phyloP scores from a whole-genome alignment of 2,113 vertebrate species.

The Sinosuthora webbiana region DNA sequence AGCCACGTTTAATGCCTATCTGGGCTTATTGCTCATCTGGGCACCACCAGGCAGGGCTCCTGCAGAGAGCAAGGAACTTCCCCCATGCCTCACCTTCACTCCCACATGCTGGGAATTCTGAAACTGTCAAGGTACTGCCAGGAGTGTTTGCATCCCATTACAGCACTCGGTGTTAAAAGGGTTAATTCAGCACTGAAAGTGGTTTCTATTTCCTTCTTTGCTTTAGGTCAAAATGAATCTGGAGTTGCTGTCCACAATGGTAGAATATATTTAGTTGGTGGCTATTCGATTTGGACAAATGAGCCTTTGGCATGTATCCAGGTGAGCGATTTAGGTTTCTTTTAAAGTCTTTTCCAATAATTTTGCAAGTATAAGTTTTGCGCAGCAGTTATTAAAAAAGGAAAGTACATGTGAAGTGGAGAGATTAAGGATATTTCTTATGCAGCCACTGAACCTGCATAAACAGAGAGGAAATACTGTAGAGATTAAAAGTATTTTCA shows the following conservation, averaged over 20 bases:
- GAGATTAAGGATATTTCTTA: neutral
- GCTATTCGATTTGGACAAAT: slow-evolving; percentile 99
- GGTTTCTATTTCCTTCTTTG: slow-evolving; percentile 52
- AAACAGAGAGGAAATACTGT: neutral
- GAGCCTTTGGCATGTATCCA: slow-evolving; percentile 97
- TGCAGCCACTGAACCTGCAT: neutral
- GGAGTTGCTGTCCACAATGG: slow-evolving; percentile 93
- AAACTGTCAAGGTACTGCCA: neutral
- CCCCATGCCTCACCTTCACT: neutral
- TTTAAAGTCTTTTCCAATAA: slow-evolving; percentile 51
- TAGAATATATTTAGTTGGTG: slow-evolving; percentile 97
- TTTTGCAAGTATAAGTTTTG: slow-evolving; percentile 38
- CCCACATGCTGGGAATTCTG: neutral
- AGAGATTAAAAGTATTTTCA: neutral
- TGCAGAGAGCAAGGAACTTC: neutral
- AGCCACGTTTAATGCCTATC: neutral
- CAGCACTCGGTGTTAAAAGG: slow-evolving; percentile 13
- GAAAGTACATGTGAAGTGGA: neutral
- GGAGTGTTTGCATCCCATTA: neutral
- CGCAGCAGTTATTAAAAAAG: slow-evolving; percentile 8
- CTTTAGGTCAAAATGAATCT: slow-evolving; percentile 94
- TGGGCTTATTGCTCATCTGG: neutral
- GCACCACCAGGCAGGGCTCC: neutral
- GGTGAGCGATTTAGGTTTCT: slow-evolving; percentile 76
- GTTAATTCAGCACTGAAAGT: slow-evolving; percentile 57